Evolutionary conservation across 23 tunicate genomes (phyloP).

Genomic region (Phallusia fumigata): DNA sequence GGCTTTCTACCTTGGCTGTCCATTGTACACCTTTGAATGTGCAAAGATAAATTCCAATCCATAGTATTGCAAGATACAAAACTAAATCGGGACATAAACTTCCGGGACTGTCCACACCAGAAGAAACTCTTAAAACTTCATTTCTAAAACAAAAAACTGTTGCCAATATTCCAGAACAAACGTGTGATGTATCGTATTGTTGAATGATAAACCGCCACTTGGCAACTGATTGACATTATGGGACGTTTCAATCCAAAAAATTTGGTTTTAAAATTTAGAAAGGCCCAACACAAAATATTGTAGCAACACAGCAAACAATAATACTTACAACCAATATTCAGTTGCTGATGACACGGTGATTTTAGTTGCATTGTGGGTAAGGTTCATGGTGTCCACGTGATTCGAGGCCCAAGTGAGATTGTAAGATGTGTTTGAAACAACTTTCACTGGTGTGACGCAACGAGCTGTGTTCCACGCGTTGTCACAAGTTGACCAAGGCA

Average conservation of each 20-base stretch:
- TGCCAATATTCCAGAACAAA: not conserved
- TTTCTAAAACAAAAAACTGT: not conserved
- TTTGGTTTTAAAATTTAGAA: no score
- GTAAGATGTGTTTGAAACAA: not conserved
- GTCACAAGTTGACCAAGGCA: slow-evolving; percentile 13
- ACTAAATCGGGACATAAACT: not conserved
- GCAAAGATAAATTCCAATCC: not conserved
- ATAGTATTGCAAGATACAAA: not conserved
- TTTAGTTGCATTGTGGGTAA: not conserved
- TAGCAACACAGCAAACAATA: no score
- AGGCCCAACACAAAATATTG: no score
- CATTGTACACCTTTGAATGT: not conserved
- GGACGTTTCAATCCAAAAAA: no score
- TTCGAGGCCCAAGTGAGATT: no score
- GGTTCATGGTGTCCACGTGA: no score
- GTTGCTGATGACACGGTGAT: not conserved
- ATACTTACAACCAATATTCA: not conserved
- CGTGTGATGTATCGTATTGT: no score
- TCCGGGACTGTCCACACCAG: not conserved
- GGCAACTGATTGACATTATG: no score
- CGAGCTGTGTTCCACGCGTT: slow-evolving; percentile 3
- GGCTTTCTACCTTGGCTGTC: not conserved
- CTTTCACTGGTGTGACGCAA: not conserved
- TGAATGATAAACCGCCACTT: no score
- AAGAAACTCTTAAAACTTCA: not conserved